Evolutionary conservation across 2,797 vertebrate species (phyloP).

Genomic region (Chaetodon trifasciatus): DNA sequence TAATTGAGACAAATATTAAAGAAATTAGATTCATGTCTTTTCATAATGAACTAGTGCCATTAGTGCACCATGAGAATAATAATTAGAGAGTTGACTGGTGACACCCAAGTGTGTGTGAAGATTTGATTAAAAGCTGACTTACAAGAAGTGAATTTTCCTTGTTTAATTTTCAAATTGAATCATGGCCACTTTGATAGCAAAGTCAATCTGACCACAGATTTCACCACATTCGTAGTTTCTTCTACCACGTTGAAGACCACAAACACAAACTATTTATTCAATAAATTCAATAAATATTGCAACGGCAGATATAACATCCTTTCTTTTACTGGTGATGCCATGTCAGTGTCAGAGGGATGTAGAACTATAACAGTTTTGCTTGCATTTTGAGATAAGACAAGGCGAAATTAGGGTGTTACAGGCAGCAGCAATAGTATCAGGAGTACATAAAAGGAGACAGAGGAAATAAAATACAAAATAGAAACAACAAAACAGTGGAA

Average conservation of each 20-base stretch:
- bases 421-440: no score
- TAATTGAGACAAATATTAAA: conserved; percentile 57
- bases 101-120: conserved; percentile 39
- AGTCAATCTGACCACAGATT: not conserved
- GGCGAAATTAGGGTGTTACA: no score
- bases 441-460: no score
- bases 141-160: conserved; percentile 6
- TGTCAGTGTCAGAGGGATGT: not conserved
- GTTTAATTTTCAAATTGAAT: conserved; percentile 36
- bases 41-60: conserved; percentile 59
- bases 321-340: not conserved
- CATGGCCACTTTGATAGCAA: not conserved
- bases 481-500: no score
- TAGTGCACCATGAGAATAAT: conserved; percentile 44
- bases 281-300: no score
- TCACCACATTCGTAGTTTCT: not conserved
- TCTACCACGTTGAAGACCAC: not conserved
- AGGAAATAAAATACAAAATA: no score
- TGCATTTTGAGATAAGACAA: not conserved
- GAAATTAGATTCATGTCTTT: conserved; percentile 60
- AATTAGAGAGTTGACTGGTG: conserved; percentile 36
- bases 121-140: conserved; percentile 59
- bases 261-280: not conserved
- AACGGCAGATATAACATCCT: not conserved
- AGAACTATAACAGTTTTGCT: not conserved